phyloP scores from a whole-genome alignment of 2,797 vertebrate genomes.

The Microchirus variegatus region DNA sequence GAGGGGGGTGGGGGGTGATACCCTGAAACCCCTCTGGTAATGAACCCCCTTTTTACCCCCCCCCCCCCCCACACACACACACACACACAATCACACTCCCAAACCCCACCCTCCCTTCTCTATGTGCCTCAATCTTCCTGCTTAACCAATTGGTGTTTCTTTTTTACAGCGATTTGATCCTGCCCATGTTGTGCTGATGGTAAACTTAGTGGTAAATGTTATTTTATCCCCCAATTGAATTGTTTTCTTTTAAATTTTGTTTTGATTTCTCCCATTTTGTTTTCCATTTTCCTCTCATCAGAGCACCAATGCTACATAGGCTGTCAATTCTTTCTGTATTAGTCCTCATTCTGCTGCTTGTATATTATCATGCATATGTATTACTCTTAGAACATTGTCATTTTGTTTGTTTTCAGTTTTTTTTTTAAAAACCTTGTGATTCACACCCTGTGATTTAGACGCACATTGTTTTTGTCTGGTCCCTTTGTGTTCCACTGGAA shows the following conservation, averaged over 20 bases:
- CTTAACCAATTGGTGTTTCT: constrained; percentile 99
- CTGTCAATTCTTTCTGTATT: constrained; percentile 92
- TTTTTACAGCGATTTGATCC: constrained; percentile 99
- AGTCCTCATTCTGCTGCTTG: constrained; percentile 99
- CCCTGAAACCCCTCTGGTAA: constrained; percentile 72
- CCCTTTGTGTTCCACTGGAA: constrained; percentile 90
- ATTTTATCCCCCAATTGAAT: constrained; percentile 99
- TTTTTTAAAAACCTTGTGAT: constrained; percentile 81
- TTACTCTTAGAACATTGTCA: constrained; percentile 84
- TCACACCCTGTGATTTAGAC: constrained; percentile 81
- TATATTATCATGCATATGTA: constrained; percentile 93
- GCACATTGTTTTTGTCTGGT: constrained; percentile 79
- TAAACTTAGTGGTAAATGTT: constrained; percentile 99
- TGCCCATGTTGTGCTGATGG: constrained; percentile 99
- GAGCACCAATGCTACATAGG: constrained; percentile 86
- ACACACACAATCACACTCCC: constrained; percentile 69
- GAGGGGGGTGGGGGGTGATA: constrained; percentile 54
- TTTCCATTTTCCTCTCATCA: constrained; percentile 82
- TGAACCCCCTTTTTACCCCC: constrained; percentile 53
- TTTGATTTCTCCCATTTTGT: constrained; percentile 83
- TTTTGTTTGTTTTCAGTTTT: constrained; percentile 98
- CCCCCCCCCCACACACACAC: constrained; percentile 68
- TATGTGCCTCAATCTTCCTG: constrained; percentile 95
- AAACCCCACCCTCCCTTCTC: constrained; percentile 80
- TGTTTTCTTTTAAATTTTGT: constrained; percentile 84